Evolutionary conservation across 2,888 invertebrate genomes (phyloP).

Genomic region (Odontothrips loti): DNA sequence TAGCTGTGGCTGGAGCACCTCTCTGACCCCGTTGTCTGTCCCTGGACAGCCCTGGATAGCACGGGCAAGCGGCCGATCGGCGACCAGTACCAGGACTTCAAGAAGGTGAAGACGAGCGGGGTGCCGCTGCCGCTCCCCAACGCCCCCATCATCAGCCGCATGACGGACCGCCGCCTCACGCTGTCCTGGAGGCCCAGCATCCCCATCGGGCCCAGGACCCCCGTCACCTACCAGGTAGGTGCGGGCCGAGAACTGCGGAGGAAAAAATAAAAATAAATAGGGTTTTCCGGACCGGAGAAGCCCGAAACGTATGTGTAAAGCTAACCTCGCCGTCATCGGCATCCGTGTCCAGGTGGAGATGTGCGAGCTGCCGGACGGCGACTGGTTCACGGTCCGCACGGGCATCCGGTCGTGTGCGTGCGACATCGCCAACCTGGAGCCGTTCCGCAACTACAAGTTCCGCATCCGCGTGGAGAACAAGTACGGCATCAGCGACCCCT

Average conservation of each 20-base stretch:
- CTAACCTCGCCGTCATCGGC: too few relatives aligned
- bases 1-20: too few relatives aligned
- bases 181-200: conserved; percentile 93
- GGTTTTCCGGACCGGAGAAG: too few relatives aligned
- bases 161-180: conserved; percentile 83
- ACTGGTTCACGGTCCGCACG: conserved; percentile 85
- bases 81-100: conserved; percentile 79
- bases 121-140: conserved; percentile 84
- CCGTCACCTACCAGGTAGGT: conserved; percentile 75
- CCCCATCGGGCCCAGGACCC: conserved; percentile 77
- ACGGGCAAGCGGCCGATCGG: conserved; percentile 57
- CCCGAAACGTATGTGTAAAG: too few relatives aligned
- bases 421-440: conserved; percentile 83
- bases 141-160: conserved; percentile 85
- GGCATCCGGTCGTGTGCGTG: conserved; percentile 82
- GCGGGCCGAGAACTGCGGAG: too few relatives aligned
- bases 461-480: conserved; percentile 94
- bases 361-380: conserved; percentile 84
- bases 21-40: not conserved
- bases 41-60: conserved; percentile 58
- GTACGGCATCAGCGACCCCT: conserved; percentile 94
- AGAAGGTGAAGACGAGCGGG: conserved; percentile 75
- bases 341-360: conserved; percentile 64
- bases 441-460: conserved; percentile 92
- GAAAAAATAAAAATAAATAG: too few relatives aligned